Evolutionary conservation across 2,113 vertebrate genomes (phyloP).

Genomic region (Dunckerocampus dactyliophorus): DNA sequence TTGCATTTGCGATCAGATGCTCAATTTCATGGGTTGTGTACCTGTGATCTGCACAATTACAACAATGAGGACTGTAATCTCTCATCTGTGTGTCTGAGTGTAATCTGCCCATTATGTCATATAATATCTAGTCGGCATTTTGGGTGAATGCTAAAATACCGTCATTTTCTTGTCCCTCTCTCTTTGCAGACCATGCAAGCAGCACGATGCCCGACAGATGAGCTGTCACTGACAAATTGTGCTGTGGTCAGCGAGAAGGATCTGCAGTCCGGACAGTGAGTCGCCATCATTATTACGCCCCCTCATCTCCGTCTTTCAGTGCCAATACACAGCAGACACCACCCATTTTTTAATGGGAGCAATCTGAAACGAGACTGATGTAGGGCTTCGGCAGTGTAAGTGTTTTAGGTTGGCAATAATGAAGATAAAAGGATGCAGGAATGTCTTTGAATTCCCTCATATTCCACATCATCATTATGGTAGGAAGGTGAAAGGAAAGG

Average conservation of each 20-base stretch:
- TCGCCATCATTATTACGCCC: constrained; percentile 36
- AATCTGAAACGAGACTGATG: not conserved
- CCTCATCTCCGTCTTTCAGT: not conserved
- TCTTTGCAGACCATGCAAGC: constrained; percentile 85
- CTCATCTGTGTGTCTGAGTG: too few species aligned
- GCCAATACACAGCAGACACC: not conserved
- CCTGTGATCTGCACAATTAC: too few species aligned
- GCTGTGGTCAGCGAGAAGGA: constrained; percentile 96
- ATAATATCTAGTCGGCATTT: too few species aligned
- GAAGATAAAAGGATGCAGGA: not conserved
- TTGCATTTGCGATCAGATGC: too few species aligned
- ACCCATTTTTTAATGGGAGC: not conserved
- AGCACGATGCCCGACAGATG: constrained; percentile 93
- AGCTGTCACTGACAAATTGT: constrained; percentile 93
- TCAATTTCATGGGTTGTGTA: too few species aligned
- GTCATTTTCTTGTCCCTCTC: not conserved
- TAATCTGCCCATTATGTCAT: too few species aligned
- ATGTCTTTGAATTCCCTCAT: too few species aligned
- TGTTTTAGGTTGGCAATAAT: not conserved
- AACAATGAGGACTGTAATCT: too few species aligned
- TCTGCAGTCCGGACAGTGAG: constrained; percentile 93
- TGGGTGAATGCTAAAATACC: not conserved
- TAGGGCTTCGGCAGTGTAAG: not conserved
- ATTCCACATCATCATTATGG: too few species aligned
- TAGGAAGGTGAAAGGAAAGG: too few species aligned